Conservation (phyloP, 2,113 vertebrate genomes). For the Hystrix brachyura region DNA sequence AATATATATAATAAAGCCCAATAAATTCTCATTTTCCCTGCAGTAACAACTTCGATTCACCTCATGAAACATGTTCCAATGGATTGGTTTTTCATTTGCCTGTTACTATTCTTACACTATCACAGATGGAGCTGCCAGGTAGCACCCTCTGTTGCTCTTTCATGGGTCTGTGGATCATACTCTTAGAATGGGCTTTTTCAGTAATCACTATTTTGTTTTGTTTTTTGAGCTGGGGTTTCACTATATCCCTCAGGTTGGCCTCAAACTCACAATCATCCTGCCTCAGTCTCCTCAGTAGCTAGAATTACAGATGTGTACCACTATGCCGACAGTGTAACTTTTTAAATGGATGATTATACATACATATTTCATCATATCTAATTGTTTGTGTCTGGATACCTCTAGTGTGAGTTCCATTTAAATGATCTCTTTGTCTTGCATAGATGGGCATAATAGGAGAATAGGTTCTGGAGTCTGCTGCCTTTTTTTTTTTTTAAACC, state of each 20-base stretch:
- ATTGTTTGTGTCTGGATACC: not conserved
- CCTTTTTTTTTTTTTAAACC: not conserved
- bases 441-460: not conserved
- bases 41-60: constrained; percentile 13
- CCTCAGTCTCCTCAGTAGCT: not conserved
- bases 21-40: constrained; percentile 7
- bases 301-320: not conserved
- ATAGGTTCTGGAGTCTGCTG: not conserved
- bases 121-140: not conserved
- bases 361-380: not conserved
- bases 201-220: not conserved
- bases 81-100: not conserved
- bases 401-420: not conserved
- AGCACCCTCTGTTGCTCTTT: not conserved
- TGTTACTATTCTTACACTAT: not conserved
- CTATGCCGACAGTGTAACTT: not conserved
- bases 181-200: constrained; percentile 23
- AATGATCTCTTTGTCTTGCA: not conserved
- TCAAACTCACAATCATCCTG: not conserved
- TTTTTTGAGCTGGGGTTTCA: not conserved
- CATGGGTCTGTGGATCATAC: not conserved
- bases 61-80: not conserved
- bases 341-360: not conserved
- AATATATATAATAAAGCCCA: not conserved
- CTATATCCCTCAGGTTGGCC: not conserved